Base-by-base conservation (phyloP, 2,888 invertebrate genomes). In the Lasioglossum morio region DNA sequence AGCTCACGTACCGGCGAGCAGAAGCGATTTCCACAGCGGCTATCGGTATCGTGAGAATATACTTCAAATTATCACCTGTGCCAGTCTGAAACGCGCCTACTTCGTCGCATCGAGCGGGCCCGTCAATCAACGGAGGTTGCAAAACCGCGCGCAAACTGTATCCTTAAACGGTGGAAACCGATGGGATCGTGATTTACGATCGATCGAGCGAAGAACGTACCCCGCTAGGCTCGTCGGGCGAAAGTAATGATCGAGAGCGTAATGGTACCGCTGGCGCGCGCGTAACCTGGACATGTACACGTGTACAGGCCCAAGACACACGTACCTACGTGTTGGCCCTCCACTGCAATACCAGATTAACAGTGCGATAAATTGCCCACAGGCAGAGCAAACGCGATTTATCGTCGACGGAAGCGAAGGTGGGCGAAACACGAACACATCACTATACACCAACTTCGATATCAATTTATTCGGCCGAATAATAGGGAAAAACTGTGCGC, bases 321-420 rank as follows among this genome's bases (percentile, higher is more conserved):
- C n/a, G 72, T 37, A 40, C 34, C 63, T 14, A 69, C 60, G 72
- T 66, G 77, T 70, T 70, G 40, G 72, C 43, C 77, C 75, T 37
- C 63, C 82, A 82, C 72, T 14, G 72, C 77, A 37, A 78, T 48
- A 7, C 37, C 69, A 76, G 87, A 84, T 88, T 80, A 88, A 84
- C 82, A 74, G 66, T 53, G 57, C 76, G 85, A 85, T 88, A 88
- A 88, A 88, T 85, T 85, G 82, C 84, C 84, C 69, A n/a, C 82
- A 69, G 75, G 73, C 19, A 76, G 81, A 77, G 77, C 82, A 66
- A 82, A 77, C 75, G 75, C 79, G 87, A 87, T 87, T 87, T 87
- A 87, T 84, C 87, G 81, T n/a, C 53, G 66, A 63, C 73, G 74
- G 60, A 72, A 80, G 46, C 78, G 72, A 84, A 79, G 73, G 78